Percentiles rank a stretch among this genome's conserved stretches.
phyloP scores from a whole-genome alignment of 2,888 invertebrate genomes.

The Meghimatium bilineatum region DNA sequence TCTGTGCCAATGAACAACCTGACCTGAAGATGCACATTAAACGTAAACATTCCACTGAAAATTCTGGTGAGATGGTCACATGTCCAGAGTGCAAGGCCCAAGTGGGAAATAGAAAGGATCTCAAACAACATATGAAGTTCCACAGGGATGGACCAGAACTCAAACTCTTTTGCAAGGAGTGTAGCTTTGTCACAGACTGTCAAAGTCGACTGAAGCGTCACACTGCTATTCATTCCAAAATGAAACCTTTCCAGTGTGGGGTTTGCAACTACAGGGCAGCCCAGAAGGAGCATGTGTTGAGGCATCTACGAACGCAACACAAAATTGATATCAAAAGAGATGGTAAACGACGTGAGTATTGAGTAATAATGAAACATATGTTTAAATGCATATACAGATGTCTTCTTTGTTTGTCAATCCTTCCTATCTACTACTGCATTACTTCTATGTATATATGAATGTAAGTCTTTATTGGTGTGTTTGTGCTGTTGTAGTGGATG shows the following conservation, averaged over 20 bases:
- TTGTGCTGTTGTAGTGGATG: no score
- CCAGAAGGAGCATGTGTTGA: slow-evolving; percentile 74
- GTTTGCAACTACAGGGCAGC: slow-evolving; percentile 71
- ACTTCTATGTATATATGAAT: no score
- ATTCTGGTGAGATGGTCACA: slow-evolving; percentile 58
- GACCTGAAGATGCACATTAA: slow-evolving; percentile 74
- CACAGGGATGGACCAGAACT: slow-evolving; percentile 72
- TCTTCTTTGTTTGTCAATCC: no score
- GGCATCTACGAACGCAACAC: slow-evolving; percentile 72
- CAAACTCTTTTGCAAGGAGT: slow-evolving; percentile 74
- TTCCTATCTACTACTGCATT: no score
- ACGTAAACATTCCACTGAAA: slow-evolving; percentile 64
- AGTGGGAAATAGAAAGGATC: slow-evolving; percentile 68
- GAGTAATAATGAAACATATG: no score
- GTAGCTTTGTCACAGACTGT: slow-evolving; percentile 76
- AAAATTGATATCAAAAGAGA: slow-evolving; percentile 60
- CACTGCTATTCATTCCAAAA: slow-evolving; percentile 70
- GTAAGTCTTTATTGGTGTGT: no score
- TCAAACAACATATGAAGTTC: slow-evolving; percentile 75
- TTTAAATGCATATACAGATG: no score
- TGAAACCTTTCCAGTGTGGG: slow-evolving; percentile 72
- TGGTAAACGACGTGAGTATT: slow-evolving; percentile 40
- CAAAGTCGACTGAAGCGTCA: slow-evolving; percentile 74
- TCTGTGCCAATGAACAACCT: slow-evolving; percentile 73
- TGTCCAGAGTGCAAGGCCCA: slow-evolving; percentile 70